Base-by-base conservation (phyloP, 2,113 vertebrate species). In the Bombycilla garrulus region DNA sequence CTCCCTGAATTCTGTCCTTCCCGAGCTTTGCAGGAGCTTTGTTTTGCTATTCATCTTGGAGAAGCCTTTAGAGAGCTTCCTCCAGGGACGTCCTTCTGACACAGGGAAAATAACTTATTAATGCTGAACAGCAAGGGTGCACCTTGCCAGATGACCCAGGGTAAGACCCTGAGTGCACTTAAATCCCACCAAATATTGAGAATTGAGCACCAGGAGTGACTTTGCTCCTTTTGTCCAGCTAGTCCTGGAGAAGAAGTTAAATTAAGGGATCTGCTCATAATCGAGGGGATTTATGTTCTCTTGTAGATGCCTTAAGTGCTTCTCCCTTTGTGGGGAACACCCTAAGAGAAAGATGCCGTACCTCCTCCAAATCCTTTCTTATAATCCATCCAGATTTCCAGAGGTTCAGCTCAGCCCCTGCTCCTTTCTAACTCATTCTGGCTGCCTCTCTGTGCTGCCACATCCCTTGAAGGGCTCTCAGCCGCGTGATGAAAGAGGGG, bases 51-150 rank as follows among this genome's bases (percentile, higher is more conserved):
- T 94, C 23, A 23, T 17, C 45, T 61, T 69, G 74, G 66, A 94
- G 70, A 85, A 35, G 25, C 33, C 54, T 82, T 91, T 61, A 31
- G 42, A 90, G 74, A 64, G 25, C 26, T 81, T 90, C 79, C 76
- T 81, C 40, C 26, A 44, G 5, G 6, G 42, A 58, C 0, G 0
- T 35, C 54, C 56, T 81, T 69, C 58, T 0, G 0, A 8, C 19
- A 25, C 12, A 14, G 13, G 35, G 38, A 7, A 72, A 93, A 58
- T 40, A 54, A 24, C 14, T 72, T 71, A 31, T 61, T 42, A 25
- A 6, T 11, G n/a, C 18, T 57, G 22, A 76, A 18, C 36, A 35
- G 28, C 50, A 40, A 33, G 25, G 50, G 14, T 24, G 11, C 26
- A 71, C 24, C 26, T 48, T 40, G 40, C 15, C 47, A 81, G 54